A percentile compares a stretch with the other conserved stretches of the same genome.
phyloP scores from a whole-genome alignment of 2,797 vertebrate species.

The Pagetopsis macropterus region DNA sequence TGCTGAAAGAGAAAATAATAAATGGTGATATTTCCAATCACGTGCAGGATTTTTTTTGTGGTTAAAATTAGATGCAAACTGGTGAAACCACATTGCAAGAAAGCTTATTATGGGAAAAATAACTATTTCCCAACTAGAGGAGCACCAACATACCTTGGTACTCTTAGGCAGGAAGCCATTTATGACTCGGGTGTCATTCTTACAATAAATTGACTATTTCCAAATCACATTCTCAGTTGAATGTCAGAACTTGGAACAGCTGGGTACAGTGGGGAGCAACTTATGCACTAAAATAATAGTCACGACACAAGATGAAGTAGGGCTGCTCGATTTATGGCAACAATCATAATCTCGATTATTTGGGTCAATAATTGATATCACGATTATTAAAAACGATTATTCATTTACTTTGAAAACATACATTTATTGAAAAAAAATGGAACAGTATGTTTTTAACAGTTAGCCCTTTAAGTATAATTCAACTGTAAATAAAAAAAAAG shows the following conservation, averaged over 20 bases:
- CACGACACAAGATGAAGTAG: slow-evolving; percentile 41
- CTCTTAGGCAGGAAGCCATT: not conserved
- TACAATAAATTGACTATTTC: slow-evolving; percentile 80
- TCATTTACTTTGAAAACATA: too few relatives aligned
- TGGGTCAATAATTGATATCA: too few relatives aligned
- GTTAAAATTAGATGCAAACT: not conserved
- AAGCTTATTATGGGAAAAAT: slow-evolving; percentile 10
- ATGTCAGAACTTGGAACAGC: slow-evolving; percentile 56
- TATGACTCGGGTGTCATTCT: not conserved
- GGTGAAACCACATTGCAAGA: slow-evolving; percentile 12
- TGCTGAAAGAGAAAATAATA: not conserved
- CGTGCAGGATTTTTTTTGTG: not conserved
- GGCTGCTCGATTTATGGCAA: too few relatives aligned
- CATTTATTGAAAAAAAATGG: too few relatives aligned
- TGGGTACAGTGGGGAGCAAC: slow-evolving; percentile 19
- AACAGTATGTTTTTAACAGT: too few relatives aligned
- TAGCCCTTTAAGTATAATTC: too few relatives aligned
- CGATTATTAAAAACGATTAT: too few relatives aligned
- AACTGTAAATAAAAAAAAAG: too few relatives aligned
- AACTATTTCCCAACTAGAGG: slow-evolving; percentile 40
- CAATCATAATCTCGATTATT: too few relatives aligned
- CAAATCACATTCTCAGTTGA: slow-evolving; percentile 40
- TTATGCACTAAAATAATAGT: slow-evolving; percentile 16
- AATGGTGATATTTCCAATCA: not conserved
- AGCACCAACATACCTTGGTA: not conserved